These are phyloP conservation scores for Latrodectus geometricus DNA, from an alignment of 1,140 invertebrate species.

Conservation along the genomic window DNA sequence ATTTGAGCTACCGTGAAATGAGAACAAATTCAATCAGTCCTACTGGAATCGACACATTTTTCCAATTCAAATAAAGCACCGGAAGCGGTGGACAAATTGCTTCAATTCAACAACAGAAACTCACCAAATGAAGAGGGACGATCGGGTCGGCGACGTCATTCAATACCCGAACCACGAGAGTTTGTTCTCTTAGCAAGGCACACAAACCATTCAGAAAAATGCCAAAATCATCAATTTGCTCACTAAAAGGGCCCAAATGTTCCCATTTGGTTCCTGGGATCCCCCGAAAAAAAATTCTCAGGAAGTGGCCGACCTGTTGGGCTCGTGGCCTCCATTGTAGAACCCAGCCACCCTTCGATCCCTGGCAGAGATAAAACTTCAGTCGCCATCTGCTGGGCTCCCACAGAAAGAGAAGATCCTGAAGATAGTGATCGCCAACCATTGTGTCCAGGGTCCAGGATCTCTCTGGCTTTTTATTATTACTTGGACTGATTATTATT, in stretches of 20 bases:
- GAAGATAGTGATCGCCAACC: slow-evolving; percentile 37
- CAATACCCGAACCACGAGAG: slow-evolving; percentile 13
- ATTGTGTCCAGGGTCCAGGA: slow-evolving; percentile 31
- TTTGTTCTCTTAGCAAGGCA: not conserved
- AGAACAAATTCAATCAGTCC: no score
- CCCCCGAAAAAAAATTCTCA: slow-evolving; percentile 18
- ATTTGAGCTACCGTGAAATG: no score
- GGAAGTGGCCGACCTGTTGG: slow-evolving; percentile 49
- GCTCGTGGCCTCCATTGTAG: slow-evolving; percentile 49
- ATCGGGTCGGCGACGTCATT: slow-evolving; percentile 16
- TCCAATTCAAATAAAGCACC: not conserved
- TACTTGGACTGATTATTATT: slow-evolving; percentile 47
- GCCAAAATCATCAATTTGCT: slow-evolving; percentile 55
- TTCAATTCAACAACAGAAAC: slow-evolving; percentile 11
- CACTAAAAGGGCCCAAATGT: slow-evolving; percentile 48
- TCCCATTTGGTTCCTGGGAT: slow-evolving; percentile 12
- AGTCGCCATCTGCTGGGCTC: slow-evolving; percentile 45
- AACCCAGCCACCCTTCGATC: not conserved
- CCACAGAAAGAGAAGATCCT: slow-evolving; percentile 11
- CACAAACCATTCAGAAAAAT: slow-evolving; percentile 41
- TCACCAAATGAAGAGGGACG: not conserved
- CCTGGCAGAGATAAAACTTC: slow-evolving; percentile 27
- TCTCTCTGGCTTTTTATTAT: slow-evolving; percentile 31
- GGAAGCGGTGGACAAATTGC: slow-evolving; percentile 34
- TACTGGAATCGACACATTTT: no score